Evolutionary conservation across 2,113 vertebrate species (phyloP).

Genomic region (Canis aureus): DNA sequence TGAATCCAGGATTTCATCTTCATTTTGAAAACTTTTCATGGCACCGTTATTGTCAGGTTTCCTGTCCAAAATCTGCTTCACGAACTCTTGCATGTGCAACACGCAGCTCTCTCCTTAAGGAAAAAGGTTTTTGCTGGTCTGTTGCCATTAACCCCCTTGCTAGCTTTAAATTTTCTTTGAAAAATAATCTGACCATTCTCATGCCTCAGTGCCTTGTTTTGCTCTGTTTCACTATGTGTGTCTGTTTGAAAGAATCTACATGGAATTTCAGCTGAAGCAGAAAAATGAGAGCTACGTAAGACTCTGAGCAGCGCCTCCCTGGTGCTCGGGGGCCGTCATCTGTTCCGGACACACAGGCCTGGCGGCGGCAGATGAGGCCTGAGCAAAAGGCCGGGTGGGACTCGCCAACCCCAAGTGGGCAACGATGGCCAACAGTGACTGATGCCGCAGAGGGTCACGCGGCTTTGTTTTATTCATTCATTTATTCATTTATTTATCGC

Average conservation of each 20-base stretch:
- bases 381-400: neutral
- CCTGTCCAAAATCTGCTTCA: constrained; percentile 46
- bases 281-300: constrained; percentile 15
- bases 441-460: neutral
- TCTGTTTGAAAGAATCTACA: neutral
- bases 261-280: constrained; percentile 36
- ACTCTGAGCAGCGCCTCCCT: neutral
- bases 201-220: constrained; percentile 48
- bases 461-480: no score
- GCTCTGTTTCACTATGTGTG: constrained; percentile 39
- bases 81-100: neutral
- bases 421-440: neutral
- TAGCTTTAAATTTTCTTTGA: constrained; percentile 2
- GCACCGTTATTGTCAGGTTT: neutral
- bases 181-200: constrained; percentile 28
- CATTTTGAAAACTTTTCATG: neutral
- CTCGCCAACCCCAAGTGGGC: neutral
- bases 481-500: no score
- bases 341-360: constrained; percentile 34
- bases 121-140: neutral
- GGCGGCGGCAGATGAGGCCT: neutral
- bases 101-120: neutral
- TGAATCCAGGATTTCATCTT: constrained; percentile 50
- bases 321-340: neutral
- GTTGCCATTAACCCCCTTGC: neutral